Base-by-base conservation (phyloP, 2,113 vertebrate genomes). In the Brachirus orientalis region DNA sequence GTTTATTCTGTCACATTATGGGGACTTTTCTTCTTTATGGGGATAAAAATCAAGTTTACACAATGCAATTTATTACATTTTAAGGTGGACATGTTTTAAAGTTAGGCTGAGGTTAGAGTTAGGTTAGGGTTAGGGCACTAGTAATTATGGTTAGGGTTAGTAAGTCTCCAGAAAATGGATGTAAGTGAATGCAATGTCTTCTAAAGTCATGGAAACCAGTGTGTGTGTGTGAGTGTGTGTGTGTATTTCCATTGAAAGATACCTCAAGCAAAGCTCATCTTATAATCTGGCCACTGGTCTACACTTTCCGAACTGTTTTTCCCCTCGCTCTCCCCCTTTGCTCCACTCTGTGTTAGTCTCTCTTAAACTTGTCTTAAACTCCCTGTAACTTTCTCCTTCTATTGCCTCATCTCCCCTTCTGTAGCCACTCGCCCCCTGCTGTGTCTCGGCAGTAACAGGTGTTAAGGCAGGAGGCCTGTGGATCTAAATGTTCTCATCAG, bases 401-500 rank as follows among this genome's bases (percentile, higher is more conserved):
- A 47, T 75, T 69, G 56, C 62, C 73, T 70, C 37, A 63, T 77
- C 62, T 64, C 72, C 38, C 55, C 47, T 14, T 55, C 67, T 54
- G 71, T 62, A 63, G 55, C 59, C 54, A 58, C 33, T 40, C 46
- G 22, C 57, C 40, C 37, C 75, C 64, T 8, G 41, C 75, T 58
- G 67, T 60, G 72, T 57, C 84, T 84, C 84, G 69, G 75, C 83
- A 71, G 77, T 85, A 87, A 86, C 86, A 89, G 89, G 87, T 89
- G 87, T 41, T 60, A 60, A 79, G 69, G 77, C 68, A 20, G 87
- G 87, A 79, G 77, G 82, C 59, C 84, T 22, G 71, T 37, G 9
- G 60, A 83, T 85, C 77, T 89, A 88, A 90, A 85, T 84, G 84
- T 82, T 86, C 74, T 86, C 84, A 88, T 88, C 86, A 80, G 80